Evolutionary conservation across 2,113 vertebrate genomes (phyloP), one percentile per base, ranked within the genome.

Genomic region (Gallinago paraguaiae): DNA sequence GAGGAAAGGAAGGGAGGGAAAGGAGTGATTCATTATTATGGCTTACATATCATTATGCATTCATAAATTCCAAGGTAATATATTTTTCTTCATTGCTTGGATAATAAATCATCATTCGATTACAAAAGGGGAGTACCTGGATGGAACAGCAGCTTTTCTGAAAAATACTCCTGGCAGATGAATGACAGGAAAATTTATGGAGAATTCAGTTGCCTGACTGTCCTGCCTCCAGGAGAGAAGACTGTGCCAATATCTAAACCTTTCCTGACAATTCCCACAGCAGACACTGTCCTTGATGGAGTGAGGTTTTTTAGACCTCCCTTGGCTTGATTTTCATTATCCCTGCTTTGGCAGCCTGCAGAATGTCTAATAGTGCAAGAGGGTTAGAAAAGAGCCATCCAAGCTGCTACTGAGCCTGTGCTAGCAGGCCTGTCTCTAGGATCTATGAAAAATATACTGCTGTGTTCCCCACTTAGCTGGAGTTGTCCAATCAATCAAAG

Each of bases 51-150:
- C 43, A 96, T 96, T 95, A 94, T 3, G 8, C 79, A 96, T 88
- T 97, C 95, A 94, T 71, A 90, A 88, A 83, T 97, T 93, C 94
- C 92, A 95, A 91, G 76, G 78, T 39, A 95, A 96, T 64, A 89
- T 82, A 88, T 94, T 96, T 97, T 95, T 95, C 60, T 96, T 86
- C 85, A 60, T 95, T 97, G 75, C 84, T 94, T 81, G 82, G 87
- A 28, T 93, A 92, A 96, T 95, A 96, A 94, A 97, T 96, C 82
- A 93, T 78, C 39, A 82, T 82, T 93, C 7, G 18, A 69, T 83
- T 97, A 67, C 45, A 88, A 94, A 96, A 72, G 45, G 60, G 65
- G 94, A 96, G 41, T 86, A 92, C 80, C 76, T 94, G 92, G 82
- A 95, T 81, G 80, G 90, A 96, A 85, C 35, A 72, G 59, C 77